Evolutionary conservation across 2,888 invertebrate genomes (phyloP).

Genomic region (Halocaridina rubra): DNA sequence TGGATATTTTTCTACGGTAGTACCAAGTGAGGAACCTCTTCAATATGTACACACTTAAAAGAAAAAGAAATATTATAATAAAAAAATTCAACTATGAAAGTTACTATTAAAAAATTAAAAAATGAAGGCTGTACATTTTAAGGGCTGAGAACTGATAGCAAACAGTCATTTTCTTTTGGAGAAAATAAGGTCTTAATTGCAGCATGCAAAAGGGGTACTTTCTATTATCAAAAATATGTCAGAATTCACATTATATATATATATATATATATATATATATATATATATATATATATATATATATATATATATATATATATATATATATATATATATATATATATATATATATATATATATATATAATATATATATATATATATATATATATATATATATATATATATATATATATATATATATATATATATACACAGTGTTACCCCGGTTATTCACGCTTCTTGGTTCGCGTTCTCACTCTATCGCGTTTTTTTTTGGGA

Average conservation of each 20-base stretch:
- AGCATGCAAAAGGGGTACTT: too few relatives aligned
- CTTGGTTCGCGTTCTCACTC: too few relatives aligned
- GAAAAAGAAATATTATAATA: neutral
- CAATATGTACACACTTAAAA: constrained; percentile 79
- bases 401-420: neutral
- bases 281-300: constrained; percentile 14
- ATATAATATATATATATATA: neutral
- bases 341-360: neutral
- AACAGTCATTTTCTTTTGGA: too few relatives aligned
- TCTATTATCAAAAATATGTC: too few relatives aligned
- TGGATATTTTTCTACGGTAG: constrained; percentile 83
- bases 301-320: neutral
- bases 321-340: neutral
- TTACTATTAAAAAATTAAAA: too few relatives aligned
- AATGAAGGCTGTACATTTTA: too few relatives aligned
- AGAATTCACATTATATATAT: neutral
- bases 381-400: neutral
- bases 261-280: neutral
- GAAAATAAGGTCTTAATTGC: too few relatives aligned
- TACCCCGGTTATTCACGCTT: too few relatives aligned
- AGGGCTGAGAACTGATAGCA: too few relatives aligned
- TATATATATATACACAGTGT: neutral
- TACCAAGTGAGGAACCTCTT: constrained; percentile 88
- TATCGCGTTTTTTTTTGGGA: too few relatives aligned
- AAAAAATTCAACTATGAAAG: too few relatives aligned